Conservation (phyloP, 2,888 invertebrate species). For the Eristalis arbustorum region DNA sequence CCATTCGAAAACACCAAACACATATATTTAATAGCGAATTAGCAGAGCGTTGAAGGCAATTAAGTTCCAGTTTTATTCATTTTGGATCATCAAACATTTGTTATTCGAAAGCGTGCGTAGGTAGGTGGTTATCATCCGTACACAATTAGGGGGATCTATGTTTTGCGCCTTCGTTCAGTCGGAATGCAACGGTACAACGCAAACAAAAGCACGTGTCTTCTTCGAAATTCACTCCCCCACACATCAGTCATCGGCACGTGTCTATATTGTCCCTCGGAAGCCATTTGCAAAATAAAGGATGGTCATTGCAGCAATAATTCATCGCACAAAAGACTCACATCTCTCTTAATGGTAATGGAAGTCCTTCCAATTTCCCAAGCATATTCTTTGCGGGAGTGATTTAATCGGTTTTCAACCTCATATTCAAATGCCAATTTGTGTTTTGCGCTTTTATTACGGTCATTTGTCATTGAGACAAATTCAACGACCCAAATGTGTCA, state of each 20-base stretch:
- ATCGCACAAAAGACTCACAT: neutral
- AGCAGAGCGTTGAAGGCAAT: neutral
- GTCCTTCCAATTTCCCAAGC: neutral
- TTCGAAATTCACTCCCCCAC: neutral
- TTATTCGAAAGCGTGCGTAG: neutral
- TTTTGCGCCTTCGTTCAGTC: neutral
- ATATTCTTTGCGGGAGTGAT: neutral
- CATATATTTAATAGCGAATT: neutral
- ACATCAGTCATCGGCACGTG: neutral
- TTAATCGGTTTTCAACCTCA: neutral
- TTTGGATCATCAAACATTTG: neutral
- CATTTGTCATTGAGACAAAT: slow-evolving; percentile 10
- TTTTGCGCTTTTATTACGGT: neutral
- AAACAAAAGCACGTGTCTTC: neutral
- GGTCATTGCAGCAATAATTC: neutral
- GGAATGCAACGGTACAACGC: neutral
- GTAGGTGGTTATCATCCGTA: neutral
- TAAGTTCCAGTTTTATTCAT: neutral
- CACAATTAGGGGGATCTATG: neutral
- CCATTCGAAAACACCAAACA: neutral
- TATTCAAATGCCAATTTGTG: neutral
- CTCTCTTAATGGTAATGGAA: neutral
- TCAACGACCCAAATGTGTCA: slow-evolving; percentile 9
- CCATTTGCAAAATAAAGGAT: neutral
- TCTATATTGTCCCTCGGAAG: neutral